Evolutionary conservation across 2,888 invertebrate genomes (phyloP), one percentile per base, ranked within the genome.

Genomic region (Athalia circularis): DNA sequence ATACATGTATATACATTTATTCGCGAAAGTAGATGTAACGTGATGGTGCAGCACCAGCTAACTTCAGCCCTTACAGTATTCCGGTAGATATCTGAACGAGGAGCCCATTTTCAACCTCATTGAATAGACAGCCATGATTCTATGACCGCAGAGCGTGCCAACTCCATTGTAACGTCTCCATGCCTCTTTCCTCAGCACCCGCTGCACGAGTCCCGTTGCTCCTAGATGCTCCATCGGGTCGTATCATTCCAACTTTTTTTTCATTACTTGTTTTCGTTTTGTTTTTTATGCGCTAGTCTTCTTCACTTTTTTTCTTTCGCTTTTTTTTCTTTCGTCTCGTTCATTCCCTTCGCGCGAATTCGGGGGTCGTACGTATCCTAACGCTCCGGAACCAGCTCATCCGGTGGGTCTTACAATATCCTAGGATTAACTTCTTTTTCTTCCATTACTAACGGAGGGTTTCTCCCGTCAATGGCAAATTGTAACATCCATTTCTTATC

Each of bases 91-190:
- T 89, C 88, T 86, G 88, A 88, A 85, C 83, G 87, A 89, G 86
- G 86, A 88, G 87, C 86, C 90, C 88, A 90, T 90, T 90, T 90
- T 90, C 89, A 83, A 89, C 89, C 89, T 89, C 90, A 89, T 89
- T 90, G 89, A 90, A 90, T 90, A 89, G 90, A 89, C 89, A 88
- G 89, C 87, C 87, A 89, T 88, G 90, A 89, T 89, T 90, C 89
- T 88, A 89, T 87, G 90, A 89, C 88, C 88, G 83, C 85, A 85
- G 85, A 88, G 86, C 88, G 89, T 90, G 90, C 90, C 90, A 90
- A 90, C 87, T 90, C 88, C 87, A 89, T 90, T 89, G 89, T 89
- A 88, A 84, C 87, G 81, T 84, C 86, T 86, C 29, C 29, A 13
- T 52, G 77, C 77, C 65, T 54, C 57, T 65, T 77, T 77, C 65